A percentile compares a stretch with the other conserved stretches of the same genome.
phyloP scores from a whole-genome alignment of 2,888 invertebrate species.

The Lasioglossum oenotherae region DNA sequence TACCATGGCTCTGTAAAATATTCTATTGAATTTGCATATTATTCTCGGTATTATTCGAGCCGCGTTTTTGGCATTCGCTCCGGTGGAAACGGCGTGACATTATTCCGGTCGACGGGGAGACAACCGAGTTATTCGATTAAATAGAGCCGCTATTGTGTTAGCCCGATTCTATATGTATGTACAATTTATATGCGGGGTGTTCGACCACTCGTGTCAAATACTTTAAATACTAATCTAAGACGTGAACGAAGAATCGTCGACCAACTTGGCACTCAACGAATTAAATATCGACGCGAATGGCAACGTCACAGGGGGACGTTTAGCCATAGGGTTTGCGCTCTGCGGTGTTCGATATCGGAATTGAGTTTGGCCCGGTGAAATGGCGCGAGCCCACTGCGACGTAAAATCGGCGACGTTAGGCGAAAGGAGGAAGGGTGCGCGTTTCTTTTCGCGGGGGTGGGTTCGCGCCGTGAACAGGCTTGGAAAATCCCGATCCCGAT shows the following conservation, averaged over 20 bases:
- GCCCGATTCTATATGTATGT: neutral
- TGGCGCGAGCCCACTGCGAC: constrained; percentile 19
- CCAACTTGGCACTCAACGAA: neutral
- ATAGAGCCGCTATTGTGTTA: neutral
- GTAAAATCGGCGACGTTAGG: constrained; percentile 38
- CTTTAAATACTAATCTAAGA: neutral
- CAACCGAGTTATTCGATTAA: constrained; percentile 26
- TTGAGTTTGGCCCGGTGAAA: neutral
- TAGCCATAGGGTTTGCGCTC: neutral
- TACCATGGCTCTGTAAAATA: constrained; percentile 13
- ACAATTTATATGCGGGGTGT: neutral
- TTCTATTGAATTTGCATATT: constrained; percentile 27
- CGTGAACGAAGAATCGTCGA: neutral
- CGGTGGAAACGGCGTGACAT: constrained; percentile 1
- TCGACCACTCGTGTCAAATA: neutral
- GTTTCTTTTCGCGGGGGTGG: constrained; percentile 4
- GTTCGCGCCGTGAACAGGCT: constrained; percentile 34
- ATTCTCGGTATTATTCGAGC: constrained; percentile 8
- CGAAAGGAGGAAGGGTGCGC: constrained; percentile 10
- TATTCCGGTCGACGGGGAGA: neutral
- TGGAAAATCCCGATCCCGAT: constrained; percentile 50
- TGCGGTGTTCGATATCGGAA: constrained; percentile 30
- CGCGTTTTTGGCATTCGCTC: constrained; percentile 2
- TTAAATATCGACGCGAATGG: neutral
- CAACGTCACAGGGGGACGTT: neutral